Percentiles rank a stretch among this genome's conserved stretches.
Evolutionary conservation across 1,140 invertebrate genomes (phyloP).

Genomic region (Eueides isabella): DNA sequence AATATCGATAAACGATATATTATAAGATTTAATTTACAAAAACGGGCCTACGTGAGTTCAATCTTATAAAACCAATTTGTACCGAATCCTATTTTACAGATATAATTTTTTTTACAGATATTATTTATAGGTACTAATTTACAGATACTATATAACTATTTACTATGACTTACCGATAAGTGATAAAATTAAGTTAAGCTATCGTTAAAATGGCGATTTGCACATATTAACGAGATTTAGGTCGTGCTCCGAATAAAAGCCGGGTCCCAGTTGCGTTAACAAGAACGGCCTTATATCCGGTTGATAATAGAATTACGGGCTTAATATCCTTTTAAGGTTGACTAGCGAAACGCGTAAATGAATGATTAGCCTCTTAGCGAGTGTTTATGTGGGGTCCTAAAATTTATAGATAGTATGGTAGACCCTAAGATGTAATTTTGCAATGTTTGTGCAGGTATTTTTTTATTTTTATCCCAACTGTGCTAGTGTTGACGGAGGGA

Average conservation of each 20-base stretch:
- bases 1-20: no score
- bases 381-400: background rate
- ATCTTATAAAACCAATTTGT: background rate
- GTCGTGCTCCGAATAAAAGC: constrained; percentile 14
- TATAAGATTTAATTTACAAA: no score
- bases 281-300: constrained; percentile 21
- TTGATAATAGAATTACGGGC: constrained; percentile 23
- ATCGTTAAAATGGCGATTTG: constrained; percentile 31
- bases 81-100: background rate
- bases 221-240: constrained; percentile 31
- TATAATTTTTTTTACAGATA: no score
- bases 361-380: constrained; percentile 10
- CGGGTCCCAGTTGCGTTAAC: constrained; percentile 24
- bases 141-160: background rate
- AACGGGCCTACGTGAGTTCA: background rate
- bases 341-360: background rate
- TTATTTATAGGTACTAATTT: no score
- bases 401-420: background rate
- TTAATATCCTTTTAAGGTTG: constrained; percentile 19
- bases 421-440: background rate
- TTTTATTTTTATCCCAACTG: background rate
- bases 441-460: background rate
- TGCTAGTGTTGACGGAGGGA: no score
- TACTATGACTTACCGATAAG: constrained; percentile 7
- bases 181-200: constrained; percentile 33